Base-by-base conservation (phyloP, 2,888 invertebrate genomes). In the Stenichneumon culpator region DNA sequence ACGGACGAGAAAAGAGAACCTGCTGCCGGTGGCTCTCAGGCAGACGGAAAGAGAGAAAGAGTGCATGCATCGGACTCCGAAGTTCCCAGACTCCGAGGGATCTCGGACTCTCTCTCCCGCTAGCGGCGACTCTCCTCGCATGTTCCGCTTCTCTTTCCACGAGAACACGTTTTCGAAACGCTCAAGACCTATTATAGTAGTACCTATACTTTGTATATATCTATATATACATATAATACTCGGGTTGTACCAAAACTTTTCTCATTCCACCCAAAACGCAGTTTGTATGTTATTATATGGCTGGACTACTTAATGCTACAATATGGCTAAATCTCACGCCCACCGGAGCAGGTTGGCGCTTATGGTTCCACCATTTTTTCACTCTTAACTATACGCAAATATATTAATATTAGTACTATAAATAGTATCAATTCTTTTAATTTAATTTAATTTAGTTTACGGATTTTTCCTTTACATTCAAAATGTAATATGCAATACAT, bases 151-250 rank as follows among this genome's bases (percentile, higher is more conserved):
- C 68, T 85, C 74, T 63, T 82, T 75, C 75, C 65, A 14, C 82
- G 65, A 79, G 67, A 85, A 85, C 85, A 85, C 85, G 85, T 85
- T 85, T 79, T 85, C 79, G 70, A 75, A 85, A 82, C 74, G 78
- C 70, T 79, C 74, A 82, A 84, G 77, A 78, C 69, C 63, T 74
- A 78, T 73, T 68, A 81, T 68, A 72, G 67, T 63, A 69, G 25
- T 44, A 65, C 47, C 50, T 68, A 52, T 65, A 52, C 70, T 54
- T 54, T 6, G 19, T 36, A 69, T 54, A 57, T 47, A 70, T 70
- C 54, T 54, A 44, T 67, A 28, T 67, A 70, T 22, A 52, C 14
- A 57, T 70, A 47, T 22, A 57, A 72, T 65, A 25, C 14, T 25
- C 16, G 16, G 60, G 3, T 19, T 14, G 22, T 57, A 22, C 11